Percentiles rank a stretch among this genome's conserved stretches.
Conservation (phyloP, 2,113 vertebrate species). For the Marcusenius ussheri region DNA sequence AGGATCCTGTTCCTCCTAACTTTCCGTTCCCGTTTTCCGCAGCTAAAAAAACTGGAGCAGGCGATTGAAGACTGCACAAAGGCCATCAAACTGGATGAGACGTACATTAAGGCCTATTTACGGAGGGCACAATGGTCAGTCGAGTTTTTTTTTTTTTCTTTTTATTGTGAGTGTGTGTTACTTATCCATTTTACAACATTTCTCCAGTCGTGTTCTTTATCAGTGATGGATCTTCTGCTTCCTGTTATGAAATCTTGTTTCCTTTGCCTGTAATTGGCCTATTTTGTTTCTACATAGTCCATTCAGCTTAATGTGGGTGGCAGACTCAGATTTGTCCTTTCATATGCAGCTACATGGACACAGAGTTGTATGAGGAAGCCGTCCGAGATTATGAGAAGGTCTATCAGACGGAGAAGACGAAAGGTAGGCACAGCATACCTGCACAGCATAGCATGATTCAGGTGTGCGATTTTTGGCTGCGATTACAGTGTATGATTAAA, state of each 20-base stretch:
- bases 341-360: slow-evolving; percentile 79
- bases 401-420: slow-evolving; percentile 91
- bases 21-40: slow-evolving; percentile 28
- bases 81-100: slow-evolving; percentile 85
- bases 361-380: slow-evolving; percentile 88
- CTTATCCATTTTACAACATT: neutral
- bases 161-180: neutral
- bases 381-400: slow-evolving; percentile 94
- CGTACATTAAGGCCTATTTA: slow-evolving; percentile 88
- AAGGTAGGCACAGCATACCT: slow-evolving; percentile 65
- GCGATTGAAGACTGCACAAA: slow-evolving; percentile 90
- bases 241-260: neutral
- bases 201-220: neutral
- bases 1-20: neutral
- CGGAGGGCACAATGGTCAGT: slow-evolving; percentile 91
- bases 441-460: neutral
- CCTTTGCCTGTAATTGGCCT: neutral
- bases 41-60: slow-evolving; percentile 86
- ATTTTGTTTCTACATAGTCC: neutral
- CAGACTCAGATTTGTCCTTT: slow-evolving; percentile 23
- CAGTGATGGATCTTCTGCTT: neutral
- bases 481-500: neutral
- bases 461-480: neutral
- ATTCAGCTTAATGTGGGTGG: neutral
- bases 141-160: neutral